Conservation (phyloP, 2,113 vertebrate species). For the Atlantisia rogersi region DNA sequence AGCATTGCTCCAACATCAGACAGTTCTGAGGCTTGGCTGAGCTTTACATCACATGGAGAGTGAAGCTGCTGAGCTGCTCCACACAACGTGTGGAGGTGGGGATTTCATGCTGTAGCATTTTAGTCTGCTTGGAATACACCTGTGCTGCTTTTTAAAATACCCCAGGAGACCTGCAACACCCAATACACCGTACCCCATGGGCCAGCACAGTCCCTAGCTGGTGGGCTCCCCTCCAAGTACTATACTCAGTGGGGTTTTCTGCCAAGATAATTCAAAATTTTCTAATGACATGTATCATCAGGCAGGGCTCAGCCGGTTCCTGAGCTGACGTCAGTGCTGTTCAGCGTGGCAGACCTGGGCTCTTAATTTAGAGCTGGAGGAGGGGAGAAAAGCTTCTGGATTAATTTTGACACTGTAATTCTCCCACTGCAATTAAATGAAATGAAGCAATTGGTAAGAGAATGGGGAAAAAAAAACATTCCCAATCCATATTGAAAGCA, state of each 20-base stretch:
- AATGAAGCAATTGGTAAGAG: not conserved
- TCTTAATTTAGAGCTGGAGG: not conserved
- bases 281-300: rapidly evolving
- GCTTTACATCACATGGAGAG: rapidly evolving
- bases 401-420: not conserved
- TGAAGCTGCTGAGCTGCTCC: not conserved
- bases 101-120: not conserved
- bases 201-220: rapidly evolving
- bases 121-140: not conserved
- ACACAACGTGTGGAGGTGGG: rapidly evolving
- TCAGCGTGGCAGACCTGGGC: rapidly evolving
- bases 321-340: rapidly evolving
- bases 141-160: not conserved
- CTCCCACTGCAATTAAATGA: not conserved
- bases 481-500: not conserved
- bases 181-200: rapidly evolving
- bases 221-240: not conserved
- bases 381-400: not conserved
- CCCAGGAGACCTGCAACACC: not conserved
- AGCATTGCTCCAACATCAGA: not conserved
- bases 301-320: not conserved
- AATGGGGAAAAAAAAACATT: not conserved
- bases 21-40: not conserved
- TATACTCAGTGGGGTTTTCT: not conserved
- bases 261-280: not conserved